Percentiles rank a stretch among this genome's conserved stretches.
Conservation (phyloP, 2,797 vertebrate genomes). For the Benthosema pterotum region DNA sequence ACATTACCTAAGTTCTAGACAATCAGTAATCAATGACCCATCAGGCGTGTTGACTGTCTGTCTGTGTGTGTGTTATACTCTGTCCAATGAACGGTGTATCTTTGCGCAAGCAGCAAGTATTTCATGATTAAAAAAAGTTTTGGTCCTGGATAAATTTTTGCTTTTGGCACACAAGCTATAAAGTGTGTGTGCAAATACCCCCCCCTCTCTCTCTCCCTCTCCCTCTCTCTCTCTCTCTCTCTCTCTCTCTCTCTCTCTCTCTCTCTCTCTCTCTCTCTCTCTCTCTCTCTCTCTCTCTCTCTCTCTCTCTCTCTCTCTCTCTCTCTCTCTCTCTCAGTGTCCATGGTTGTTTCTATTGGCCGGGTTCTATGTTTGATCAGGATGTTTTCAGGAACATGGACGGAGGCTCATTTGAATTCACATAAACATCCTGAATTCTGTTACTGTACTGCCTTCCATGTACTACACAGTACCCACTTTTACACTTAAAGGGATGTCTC, state of each 20-base stretch:
- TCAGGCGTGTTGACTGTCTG: no score
- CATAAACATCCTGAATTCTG: conserved; percentile 12
- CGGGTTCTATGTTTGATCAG: conserved; percentile 74
- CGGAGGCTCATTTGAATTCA: conserved; percentile 40
- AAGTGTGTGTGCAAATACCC: conserved; percentile 44
- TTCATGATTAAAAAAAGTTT: no score
- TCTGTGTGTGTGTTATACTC: no score
- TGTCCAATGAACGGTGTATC: no score
- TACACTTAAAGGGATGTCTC: no score
- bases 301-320: conserved; percentile 45
- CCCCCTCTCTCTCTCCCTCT: conserved; percentile 44
- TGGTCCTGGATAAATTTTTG: no score
- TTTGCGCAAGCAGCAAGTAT: no score
- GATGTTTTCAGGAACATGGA: conserved; percentile 71
- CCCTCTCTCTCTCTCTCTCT: conserved; percentile 17
- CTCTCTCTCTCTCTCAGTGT: conserved; percentile 28
- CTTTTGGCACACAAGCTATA: conserved; percentile 11
- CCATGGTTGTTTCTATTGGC: conserved; percentile 79
- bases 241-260: conserved; percentile 36
- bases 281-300: conserved; percentile 20
- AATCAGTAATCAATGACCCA: conserved; percentile 39
- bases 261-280: conserved; percentile 29
- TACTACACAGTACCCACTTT: no score
- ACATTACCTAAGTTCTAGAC: no score
- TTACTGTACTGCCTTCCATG: no score